Evolutionary conservation across 2,113 vertebrate genomes (phyloP).

Genomic region (Petromus typicus): DNA sequence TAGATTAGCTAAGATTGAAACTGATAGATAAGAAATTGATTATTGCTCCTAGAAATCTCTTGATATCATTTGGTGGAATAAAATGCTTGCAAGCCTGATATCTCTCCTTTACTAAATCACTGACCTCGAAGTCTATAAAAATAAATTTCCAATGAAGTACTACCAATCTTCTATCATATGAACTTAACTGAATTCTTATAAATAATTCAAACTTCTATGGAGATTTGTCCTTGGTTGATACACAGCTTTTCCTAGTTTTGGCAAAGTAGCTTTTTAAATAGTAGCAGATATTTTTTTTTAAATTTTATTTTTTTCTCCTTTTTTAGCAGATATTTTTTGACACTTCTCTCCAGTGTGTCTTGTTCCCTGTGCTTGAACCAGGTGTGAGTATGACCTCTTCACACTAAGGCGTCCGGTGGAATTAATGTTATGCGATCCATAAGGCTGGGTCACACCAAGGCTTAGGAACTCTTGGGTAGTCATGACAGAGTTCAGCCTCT

Average conservation of each 20-base stretch:
- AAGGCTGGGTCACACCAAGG: not conserved
- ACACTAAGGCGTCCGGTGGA: not conserved
- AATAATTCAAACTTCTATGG: not conserved
- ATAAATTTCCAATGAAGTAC: not conserved
- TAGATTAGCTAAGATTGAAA: not conserved
- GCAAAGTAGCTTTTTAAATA: not conserved
- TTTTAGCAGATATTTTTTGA: not conserved
- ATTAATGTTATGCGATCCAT: not conserved
- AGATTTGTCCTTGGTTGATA: not conserved
- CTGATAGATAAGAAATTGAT: not conserved
- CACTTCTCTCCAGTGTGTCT: not conserved
- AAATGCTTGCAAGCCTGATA: not conserved
- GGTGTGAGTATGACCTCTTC: not conserved
- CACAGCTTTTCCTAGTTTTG: not conserved
- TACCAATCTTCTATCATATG: not conserved
- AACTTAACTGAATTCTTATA: not conserved
- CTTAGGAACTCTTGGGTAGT: not conserved
- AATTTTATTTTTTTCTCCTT: too few relatives aligned
- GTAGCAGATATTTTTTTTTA: too few relatives aligned
- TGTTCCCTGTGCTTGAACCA: not conserved
- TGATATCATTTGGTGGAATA: not conserved
- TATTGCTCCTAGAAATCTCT: not conserved
- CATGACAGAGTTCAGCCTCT: not conserved
- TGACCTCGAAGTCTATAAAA: not conserved
- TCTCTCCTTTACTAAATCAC: not conserved